Conservation (phyloP, 2,113 vertebrate species). For the Pomatostomus ruficeps region DNA sequence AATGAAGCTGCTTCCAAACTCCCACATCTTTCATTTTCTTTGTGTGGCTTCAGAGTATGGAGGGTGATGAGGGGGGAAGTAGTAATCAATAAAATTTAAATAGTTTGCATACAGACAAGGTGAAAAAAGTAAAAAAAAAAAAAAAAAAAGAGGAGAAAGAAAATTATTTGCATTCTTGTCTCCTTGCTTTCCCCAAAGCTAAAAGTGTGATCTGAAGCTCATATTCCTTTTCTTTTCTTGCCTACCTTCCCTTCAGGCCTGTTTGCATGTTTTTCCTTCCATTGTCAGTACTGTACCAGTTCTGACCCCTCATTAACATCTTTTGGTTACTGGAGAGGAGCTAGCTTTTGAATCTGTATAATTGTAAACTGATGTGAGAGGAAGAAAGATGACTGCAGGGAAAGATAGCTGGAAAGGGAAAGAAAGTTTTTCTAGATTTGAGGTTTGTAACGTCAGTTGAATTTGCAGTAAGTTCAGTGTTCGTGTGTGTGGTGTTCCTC, state of each 20-base stretch:
- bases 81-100: background rate
- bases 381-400: background rate
- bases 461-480: background rate
- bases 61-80: background rate
- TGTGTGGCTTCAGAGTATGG: accelerated
- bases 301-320: background rate
- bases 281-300: background rate
- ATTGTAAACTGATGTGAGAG: background rate
- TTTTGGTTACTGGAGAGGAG: background rate
- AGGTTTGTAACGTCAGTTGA: background rate
- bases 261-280: background rate
- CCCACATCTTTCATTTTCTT: background rate
- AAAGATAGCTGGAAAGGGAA: background rate
- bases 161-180: background rate
- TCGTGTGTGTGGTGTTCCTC: accelerated
- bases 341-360: background rate
- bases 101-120: background rate
- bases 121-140: background rate
- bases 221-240: background rate
- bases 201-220: background rate
- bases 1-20: background rate
- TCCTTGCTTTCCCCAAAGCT: background rate
- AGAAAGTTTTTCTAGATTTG: background rate
- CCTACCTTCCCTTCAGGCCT: background rate
- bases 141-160: background rate